Base-by-base conservation (phyloP, 2,888 invertebrate species). In the Lobophora halterata region DNA sequence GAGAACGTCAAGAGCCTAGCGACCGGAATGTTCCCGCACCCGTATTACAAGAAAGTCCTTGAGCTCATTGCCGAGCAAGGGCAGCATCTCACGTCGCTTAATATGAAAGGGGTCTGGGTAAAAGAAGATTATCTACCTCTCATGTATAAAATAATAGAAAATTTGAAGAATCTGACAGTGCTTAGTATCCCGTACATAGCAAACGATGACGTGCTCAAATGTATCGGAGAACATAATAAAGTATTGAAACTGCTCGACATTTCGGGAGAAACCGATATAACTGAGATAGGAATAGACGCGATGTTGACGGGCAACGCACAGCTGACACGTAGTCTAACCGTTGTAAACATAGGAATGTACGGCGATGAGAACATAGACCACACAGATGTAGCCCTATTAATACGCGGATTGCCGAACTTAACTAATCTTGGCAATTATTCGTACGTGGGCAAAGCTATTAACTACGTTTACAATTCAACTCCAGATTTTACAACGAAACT, bases 81-180 rank as follows among this genome's bases (percentile, higher is more conserved):
- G 3, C 88, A 80, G 3, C 91, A 92, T 14, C 61, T 93, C 51
- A 89, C 90, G 24, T 75, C 90, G 17, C 86, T 93, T 31, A 92
- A 93, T 71, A 74, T 93, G 37, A 93, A 92, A 79, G 93, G 93
- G 6, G 91, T 93, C 16, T 93, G 93, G 93, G 91, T 91, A 21
- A 91, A 91, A 68, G 92, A 92, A 31, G 92, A 93, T 48, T 90
- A 91, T 54, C 87, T 92, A 58, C 75, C 88, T 37, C 83, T 91
- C 5, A 85, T 93, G 79, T 90, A 89, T 45, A 81, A 90, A 13
- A 71, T 92, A 13, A 82, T 93, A 3, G 83, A 88, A 52, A 90
- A 90, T 52, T 81, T 91, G 26, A 82, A 77, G n/a, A 81, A 90
- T 57, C 67, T 93, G 30, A 90, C 89, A 2, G 89, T 88, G 12